Evolutionary conservation across 2,888 invertebrate genomes (phyloP).

Genomic region (Scaptodrosophila latifasciaeformis): DNA sequence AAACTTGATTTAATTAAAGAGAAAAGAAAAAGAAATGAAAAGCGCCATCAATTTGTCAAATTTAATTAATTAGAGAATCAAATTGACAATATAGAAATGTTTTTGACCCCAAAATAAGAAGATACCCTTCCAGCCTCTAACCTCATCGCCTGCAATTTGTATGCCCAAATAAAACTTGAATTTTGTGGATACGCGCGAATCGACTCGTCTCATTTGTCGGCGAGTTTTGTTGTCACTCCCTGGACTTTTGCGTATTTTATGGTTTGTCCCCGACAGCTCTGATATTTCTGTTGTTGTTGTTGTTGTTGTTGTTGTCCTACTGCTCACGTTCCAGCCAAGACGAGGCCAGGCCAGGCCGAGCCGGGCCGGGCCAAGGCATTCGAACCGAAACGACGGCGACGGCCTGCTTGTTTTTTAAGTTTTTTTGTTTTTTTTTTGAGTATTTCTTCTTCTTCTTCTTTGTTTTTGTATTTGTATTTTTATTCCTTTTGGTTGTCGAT

Average conservation of each 20-base stretch:
- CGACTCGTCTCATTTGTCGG: neutral
- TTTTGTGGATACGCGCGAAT: neutral
- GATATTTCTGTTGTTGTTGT: constrained; percentile 7
- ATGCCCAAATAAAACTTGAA: too few species aligned
- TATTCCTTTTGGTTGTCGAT: constrained; percentile 23
- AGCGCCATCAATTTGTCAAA: too few species aligned
- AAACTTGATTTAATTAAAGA: too few species aligned
- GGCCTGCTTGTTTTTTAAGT: constrained; percentile 27
- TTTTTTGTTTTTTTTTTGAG: constrained; percentile 22
- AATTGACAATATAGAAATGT: too few species aligned
- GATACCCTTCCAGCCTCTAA: too few species aligned
- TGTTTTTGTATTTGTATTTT: constrained; percentile 19
- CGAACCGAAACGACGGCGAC: too few species aligned
- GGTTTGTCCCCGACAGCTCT: constrained; percentile 43
- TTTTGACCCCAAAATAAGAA: too few species aligned
- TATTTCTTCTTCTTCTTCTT: constrained; percentile 26
- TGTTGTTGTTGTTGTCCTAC: constrained; percentile 21
- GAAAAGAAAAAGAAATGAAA: too few species aligned
- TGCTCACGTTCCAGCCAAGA: constrained; percentile 4
- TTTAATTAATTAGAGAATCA: too few species aligned
- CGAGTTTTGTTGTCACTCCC: constrained; percentile 2
- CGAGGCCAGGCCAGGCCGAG: neutral
- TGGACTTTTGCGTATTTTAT: constrained; percentile 36
- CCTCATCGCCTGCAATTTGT: too few species aligned
- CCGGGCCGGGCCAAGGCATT: constrained; percentile 13